phyloP scores from a whole-genome alignment of 2,888 invertebrate genomes.

The Eurois occulta region DNA sequence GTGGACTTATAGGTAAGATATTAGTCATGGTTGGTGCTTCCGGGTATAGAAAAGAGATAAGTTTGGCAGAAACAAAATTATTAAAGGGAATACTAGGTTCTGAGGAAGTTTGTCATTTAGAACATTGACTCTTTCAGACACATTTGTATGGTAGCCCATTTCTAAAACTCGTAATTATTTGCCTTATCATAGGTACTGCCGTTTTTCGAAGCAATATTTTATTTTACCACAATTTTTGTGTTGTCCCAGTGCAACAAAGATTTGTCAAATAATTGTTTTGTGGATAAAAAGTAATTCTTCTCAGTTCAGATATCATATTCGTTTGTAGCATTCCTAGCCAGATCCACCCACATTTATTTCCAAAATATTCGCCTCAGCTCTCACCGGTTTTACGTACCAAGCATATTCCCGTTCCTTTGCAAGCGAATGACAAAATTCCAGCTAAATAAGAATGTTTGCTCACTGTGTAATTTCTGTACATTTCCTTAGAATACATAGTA shows the following conservation, averaged over 20 bases:
- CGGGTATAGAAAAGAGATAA: background rate
- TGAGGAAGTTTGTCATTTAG: background rate
- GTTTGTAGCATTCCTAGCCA: conserved; percentile 22
- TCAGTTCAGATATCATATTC: background rate
- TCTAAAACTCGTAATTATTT: background rate
- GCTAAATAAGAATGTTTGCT: conserved; percentile 45
- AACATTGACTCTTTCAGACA: background rate
- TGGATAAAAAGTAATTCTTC: background rate
- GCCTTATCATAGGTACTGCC: background rate
- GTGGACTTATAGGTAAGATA: conserved; percentile 46
- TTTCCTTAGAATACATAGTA: conserved; percentile 56
- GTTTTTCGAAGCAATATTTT: background rate
- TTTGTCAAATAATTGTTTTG: background rate
- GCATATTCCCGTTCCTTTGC: conserved; percentile 38
- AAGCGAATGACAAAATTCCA: conserved; percentile 54
- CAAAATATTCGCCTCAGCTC: conserved; percentile 21
- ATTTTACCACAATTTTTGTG: background rate
- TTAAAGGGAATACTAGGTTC: background rate
- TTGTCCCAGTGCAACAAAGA: background rate
- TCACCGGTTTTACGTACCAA: conserved; percentile 16
- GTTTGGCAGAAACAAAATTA: background rate
- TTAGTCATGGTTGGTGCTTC: conserved; percentile 32
- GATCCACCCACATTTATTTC: conserved; percentile 21
- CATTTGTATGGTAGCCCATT: background rate
- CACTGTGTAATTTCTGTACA: conserved; percentile 49